Conservation (phyloP, 1,140 invertebrate genomes). For the Euborellia annulipes region DNA sequence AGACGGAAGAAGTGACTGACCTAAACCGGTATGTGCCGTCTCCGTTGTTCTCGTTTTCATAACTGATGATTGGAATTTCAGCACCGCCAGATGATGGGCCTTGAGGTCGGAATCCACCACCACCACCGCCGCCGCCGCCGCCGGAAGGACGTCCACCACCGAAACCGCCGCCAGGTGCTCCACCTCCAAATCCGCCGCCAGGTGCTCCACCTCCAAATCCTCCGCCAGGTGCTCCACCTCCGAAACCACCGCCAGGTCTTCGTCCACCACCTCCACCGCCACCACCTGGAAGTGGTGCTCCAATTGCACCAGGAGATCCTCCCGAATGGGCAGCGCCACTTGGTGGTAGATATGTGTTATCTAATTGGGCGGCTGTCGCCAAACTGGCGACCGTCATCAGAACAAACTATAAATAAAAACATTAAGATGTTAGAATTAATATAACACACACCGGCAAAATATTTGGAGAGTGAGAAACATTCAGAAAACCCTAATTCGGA, state of each 20-base stretch:
- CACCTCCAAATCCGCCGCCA: conserved; percentile 9
- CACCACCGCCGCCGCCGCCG: conserved; percentile 21
- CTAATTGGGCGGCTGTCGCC: conserved; percentile 33
- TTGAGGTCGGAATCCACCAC: conserved; percentile 15
- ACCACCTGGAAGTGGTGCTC: conserved; percentile 13
- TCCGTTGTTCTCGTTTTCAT: conserved; percentile 22
- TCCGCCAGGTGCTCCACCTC: conserved; percentile 8
- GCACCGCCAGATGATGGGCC: no score
- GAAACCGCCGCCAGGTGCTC: conserved; percentile 19
- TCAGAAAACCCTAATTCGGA: no score
- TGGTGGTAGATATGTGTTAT: conserved; percentile 45
- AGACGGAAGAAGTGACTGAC: conserved; percentile 10
- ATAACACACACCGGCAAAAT: no score
- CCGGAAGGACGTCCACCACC: conserved; percentile 17
- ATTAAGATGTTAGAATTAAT: no score
- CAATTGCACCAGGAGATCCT: conserved; percentile 1
- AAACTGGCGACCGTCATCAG: neutral
- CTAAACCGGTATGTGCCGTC: conserved; percentile 23
- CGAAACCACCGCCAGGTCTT: conserved; percentile 10
- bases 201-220: conserved; percentile 15
- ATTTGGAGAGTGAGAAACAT: no score
- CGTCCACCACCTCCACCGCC: conserved; percentile 12
- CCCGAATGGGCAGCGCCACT: conserved; percentile 25
- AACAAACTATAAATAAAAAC: no score
- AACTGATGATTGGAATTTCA: conserved; percentile 16